Conservation (phyloP, 2,113 vertebrate species). For the Onychorhynchus coronatus region DNA sequence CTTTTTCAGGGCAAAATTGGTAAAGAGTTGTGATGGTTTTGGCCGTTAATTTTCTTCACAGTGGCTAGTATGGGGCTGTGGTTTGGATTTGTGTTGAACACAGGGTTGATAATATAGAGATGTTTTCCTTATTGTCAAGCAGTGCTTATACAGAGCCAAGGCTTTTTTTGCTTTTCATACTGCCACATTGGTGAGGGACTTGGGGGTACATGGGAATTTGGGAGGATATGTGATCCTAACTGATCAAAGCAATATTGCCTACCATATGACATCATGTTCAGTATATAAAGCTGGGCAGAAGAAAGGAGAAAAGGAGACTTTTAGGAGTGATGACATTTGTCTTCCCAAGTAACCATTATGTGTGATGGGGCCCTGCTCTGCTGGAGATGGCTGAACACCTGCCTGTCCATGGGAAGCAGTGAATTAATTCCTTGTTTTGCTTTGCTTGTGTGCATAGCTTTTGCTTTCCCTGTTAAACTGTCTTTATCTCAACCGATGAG, state of each 20-base stretch:
- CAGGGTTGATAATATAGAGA: neutral
- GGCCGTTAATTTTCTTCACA: neutral
- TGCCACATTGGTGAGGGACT: neutral
- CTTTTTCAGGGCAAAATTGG: neutral
- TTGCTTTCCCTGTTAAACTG: neutral
- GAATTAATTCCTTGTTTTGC: neutral
- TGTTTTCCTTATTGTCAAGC: neutral
- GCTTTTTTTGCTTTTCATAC: neutral
- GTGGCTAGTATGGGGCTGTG: neutral
- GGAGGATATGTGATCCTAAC: neutral
- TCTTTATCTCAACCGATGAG: neutral
- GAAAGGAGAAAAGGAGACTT: neutral
- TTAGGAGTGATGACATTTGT: neutral
- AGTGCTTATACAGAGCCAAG: neutral
- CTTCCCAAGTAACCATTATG: neutral
- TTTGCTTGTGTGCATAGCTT: neutral
- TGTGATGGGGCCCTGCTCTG: neutral
- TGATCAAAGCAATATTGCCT: neutral
- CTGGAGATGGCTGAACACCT: neutral
- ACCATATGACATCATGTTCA: neutral
- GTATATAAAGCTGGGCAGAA: neutral
- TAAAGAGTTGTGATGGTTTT: neutral
- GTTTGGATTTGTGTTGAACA: neutral
- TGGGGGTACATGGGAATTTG: neutral
- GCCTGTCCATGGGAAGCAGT: neutral